phyloP scores from a whole-genome alignment of 2,888 invertebrate genomes.

The Agrotis clavis region DNA sequence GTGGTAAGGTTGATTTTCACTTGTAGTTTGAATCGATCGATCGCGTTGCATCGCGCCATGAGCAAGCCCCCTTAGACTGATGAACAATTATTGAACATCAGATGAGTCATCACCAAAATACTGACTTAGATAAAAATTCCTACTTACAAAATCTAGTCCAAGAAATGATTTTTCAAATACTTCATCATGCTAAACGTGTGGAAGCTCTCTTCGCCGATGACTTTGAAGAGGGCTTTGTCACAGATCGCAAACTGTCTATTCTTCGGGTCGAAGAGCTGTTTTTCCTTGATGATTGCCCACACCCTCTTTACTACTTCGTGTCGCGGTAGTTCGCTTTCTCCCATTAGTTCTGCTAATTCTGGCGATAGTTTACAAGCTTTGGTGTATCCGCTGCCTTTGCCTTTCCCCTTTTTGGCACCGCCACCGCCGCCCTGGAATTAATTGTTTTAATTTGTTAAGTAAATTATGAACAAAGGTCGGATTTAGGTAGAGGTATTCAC shows the following conservation, averaged over 20 bases:
- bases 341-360: constrained; percentile 96
- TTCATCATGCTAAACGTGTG: constrained; percentile 99
- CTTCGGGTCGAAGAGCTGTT: constrained; percentile 97
- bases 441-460: background rate
- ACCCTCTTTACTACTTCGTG: constrained; percentile 97
- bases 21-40: too few species aligned
- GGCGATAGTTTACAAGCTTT: constrained; percentile 96
- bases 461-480: too few species aligned
- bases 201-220: constrained; percentile 98
- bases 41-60: too few species aligned
- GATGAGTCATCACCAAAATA: constrained; percentile 30
- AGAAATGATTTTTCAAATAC: constrained; percentile 97
- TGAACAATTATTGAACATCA: background rate
- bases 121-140: constrained; percentile 54
- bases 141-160: constrained; percentile 66
- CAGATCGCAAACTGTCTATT: constrained; percentile 99
- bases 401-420: constrained; percentile 61
- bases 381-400: constrained; percentile 94
- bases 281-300: constrained; percentile 97
- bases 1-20: too few species aligned
- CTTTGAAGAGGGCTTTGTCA: constrained; percentile 96
- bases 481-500: too few species aligned
- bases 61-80: background rate
- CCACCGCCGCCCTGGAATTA: constrained; percentile 44
- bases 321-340: constrained; percentile 95